These are phyloP conservation scores for Drosophila neotestacea DNA, from an alignment of 2,888 invertebrate species.

Conservation along the genomic window DNA sequence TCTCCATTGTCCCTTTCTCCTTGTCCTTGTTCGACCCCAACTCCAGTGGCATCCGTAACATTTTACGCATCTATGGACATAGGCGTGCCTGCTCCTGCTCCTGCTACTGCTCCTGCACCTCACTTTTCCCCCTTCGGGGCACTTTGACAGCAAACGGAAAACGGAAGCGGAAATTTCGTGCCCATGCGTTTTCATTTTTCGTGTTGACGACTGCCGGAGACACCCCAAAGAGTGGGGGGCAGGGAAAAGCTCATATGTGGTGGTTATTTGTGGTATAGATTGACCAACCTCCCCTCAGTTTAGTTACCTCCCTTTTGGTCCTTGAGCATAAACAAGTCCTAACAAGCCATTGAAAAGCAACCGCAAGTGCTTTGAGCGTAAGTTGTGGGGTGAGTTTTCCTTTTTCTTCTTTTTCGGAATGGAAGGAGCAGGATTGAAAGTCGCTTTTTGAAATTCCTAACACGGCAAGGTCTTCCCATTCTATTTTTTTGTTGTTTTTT, in stretches of 20 bases:
- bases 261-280: slow-evolving; percentile 38
- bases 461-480: slow-evolving; percentile 19
- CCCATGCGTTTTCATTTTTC: slow-evolving; percentile 80
- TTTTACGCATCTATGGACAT: slow-evolving; percentile 67
- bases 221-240: not conserved
- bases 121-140: slow-evolving; percentile 25
- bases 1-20: not conserved
- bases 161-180: slow-evolving; percentile 79
- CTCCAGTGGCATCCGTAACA: slow-evolving; percentile 64
- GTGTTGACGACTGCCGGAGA: slow-evolving; percentile 65
- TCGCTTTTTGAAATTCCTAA: slow-evolving; percentile 46
- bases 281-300: slow-evolving; percentile 24
- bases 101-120: not conserved
- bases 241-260: slow-evolving; percentile 34
- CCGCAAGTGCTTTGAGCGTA: slow-evolving; percentile 42
- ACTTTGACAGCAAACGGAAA: slow-evolving; percentile 75
- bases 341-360: slow-evolving; percentile 35
- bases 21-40: slow-evolving; percentile 10
- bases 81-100: slow-evolving; percentile 28
- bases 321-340: not conserved
- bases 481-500: slow-evolving; percentile 30
- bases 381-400: slow-evolving; percentile 28
- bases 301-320: not conserved
- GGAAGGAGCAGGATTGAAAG: slow-evolving; percentile 10
- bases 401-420: not conserved